Evolutionary conservation across 2,888 invertebrate genomes (phyloP).

Genomic region (Horisme vitalbata): DNA sequence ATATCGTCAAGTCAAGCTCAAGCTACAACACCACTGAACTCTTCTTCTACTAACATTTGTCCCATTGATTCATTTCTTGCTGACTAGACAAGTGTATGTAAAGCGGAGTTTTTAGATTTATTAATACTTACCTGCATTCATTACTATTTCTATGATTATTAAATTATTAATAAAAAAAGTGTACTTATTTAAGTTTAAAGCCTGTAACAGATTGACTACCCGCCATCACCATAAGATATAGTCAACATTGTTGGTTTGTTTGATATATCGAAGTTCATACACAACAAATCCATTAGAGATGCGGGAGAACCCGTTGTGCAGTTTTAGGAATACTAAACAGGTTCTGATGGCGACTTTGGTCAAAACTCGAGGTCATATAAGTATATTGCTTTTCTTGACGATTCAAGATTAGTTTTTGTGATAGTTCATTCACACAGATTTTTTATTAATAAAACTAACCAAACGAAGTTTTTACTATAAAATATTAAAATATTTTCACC

Average conservation of each 20-base stretch:
- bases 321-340: conserved; percentile 55
- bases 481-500: no score
- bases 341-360: conserved; percentile 56
- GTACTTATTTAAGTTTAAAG: no score
- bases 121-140: no score
- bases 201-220: no score
- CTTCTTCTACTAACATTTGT: conserved; percentile 47
- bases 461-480: no score
- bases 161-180: no score
- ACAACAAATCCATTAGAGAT: conserved; percentile 27
- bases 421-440: neutral
- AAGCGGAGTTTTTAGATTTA: no score
- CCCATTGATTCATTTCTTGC: conserved; percentile 71
- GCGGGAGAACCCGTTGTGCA: conserved; percentile 47
- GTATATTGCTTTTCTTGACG: conserved; percentile 1
- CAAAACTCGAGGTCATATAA: conserved; percentile 47
- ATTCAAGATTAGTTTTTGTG: neutral
- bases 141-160: no score
- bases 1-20: conserved; percentile 34
- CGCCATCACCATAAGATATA: no score
- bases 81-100: conserved; percentile 54
- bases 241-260: neutral
- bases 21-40: conserved; percentile 34
- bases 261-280: neutral
- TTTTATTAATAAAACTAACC: no score